Evolutionary conservation across 1,140 invertebrate species (phyloP).

Genomic region (Matsumurasca onukii): DNA sequence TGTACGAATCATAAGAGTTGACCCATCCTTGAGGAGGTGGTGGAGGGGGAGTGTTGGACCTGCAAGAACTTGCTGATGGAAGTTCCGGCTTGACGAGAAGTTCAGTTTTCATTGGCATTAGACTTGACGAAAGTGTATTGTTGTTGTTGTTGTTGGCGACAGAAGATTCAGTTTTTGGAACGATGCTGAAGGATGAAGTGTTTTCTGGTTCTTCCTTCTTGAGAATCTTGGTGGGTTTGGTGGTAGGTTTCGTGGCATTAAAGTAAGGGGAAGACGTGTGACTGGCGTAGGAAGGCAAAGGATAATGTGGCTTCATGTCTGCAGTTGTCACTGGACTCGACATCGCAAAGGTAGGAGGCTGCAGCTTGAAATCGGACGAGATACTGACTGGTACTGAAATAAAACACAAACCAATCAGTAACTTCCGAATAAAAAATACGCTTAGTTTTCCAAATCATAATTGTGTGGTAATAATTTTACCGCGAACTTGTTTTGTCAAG

Average conservation of each 20-base stretch:
- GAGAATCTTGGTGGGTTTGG: slow-evolving; percentile 58
- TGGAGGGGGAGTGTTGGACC: slow-evolving; percentile 49
- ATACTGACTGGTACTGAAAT: slow-evolving; percentile 17
- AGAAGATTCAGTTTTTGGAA: slow-evolving; percentile 54
- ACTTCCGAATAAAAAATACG: no score
- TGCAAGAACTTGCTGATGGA: slow-evolving; percentile 47
- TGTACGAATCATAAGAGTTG: slow-evolving; percentile 59
- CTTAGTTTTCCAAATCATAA: no score
- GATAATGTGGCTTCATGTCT: slow-evolving; percentile 43
- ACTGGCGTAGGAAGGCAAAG: slow-evolving; percentile 37
- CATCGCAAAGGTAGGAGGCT: slow-evolving; percentile 27
- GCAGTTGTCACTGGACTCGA: slow-evolving; percentile 26
- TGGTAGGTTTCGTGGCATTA: slow-evolving; percentile 46
- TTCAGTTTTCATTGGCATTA: slow-evolving; percentile 28
- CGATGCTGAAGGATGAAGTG: slow-evolving; percentile 23
- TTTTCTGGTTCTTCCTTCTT: slow-evolving; percentile 46
- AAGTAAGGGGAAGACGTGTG: slow-evolving; percentile 40
- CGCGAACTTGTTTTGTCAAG: no score
- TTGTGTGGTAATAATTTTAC: no score
- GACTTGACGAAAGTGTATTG: neutral
- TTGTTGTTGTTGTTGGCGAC: slow-evolving; percentile 43
- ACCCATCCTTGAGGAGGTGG: slow-evolving; percentile 52
- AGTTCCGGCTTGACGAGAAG: slow-evolving; percentile 36
- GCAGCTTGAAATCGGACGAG: slow-evolving; percentile 21
- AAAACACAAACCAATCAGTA: no score